Conservation (phyloP, 2,797 vertebrate species). For the Hippopotamyrus pictus region DNA sequence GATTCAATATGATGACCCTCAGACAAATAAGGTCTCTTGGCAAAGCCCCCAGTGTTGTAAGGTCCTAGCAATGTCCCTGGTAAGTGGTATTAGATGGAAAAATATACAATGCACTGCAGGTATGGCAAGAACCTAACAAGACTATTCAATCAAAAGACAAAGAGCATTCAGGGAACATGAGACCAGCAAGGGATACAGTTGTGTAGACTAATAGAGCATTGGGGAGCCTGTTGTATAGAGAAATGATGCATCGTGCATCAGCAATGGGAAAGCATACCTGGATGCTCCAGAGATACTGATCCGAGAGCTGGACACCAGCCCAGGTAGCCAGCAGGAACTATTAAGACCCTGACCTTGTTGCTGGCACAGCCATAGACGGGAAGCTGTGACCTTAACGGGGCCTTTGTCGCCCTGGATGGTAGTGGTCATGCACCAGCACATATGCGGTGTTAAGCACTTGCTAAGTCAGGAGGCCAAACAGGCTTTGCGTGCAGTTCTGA, state of each 20-base stretch:
- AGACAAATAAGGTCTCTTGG: neutral
- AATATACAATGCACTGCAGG: neutral
- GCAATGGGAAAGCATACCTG: neutral
- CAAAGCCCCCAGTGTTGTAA: neutral
- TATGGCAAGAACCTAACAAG: neutral
- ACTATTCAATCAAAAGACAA: neutral
- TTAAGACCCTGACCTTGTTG: conserved; percentile 30
- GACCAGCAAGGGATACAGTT: neutral
- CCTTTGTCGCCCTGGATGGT: conserved; percentile 23
- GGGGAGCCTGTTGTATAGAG: neutral
- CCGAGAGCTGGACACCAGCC: neutral
- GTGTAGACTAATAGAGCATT: neutral
- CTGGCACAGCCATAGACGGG: neutral
- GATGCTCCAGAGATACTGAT: neutral
- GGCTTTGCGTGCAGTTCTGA: neutral
- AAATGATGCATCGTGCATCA: neutral
- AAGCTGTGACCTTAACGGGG: conserved; percentile 24
- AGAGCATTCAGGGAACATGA: neutral
- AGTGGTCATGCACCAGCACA: neutral
- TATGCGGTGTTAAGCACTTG: conserved; percentile 18
- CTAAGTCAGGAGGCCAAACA: neutral
- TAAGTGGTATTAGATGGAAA: neutral
- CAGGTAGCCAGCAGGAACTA: conserved; percentile 28
- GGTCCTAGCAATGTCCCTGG: neutral
- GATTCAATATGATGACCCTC: neutral